A percentile compares a stretch with the other conserved stretches of the same genome.
phyloP scores from a whole-genome alignment of 2,113 vertebrate species.

The Tichodroma muraria region DNA sequence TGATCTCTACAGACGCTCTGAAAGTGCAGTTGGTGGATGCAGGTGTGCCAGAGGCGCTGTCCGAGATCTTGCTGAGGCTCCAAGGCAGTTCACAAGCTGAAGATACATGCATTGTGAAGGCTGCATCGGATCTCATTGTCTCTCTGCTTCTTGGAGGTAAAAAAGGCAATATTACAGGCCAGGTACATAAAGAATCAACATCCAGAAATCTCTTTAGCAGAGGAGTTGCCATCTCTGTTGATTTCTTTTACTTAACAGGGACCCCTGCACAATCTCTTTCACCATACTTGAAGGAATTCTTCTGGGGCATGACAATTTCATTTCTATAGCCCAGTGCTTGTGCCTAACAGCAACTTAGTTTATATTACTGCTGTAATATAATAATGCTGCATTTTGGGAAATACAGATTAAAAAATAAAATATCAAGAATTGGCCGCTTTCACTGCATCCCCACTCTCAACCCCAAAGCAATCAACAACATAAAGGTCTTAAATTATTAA shows the following conservation, averaged over 20 bases:
- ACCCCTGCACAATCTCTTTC: neutral
- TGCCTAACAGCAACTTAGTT: neutral
- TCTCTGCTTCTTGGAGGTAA: conserved; percentile 84
- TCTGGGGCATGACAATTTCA: neutral
- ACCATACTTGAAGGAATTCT: neutral
- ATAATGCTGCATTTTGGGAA: neutral
- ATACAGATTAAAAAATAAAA: neutral
- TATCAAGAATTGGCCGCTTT: neutral
- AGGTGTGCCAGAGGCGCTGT: conserved; percentile 79
- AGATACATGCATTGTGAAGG: conserved; percentile 83
- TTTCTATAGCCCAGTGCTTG: neutral
- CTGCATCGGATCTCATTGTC: conserved; percentile 85
- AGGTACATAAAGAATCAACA: neutral
- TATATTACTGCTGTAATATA: neutral
- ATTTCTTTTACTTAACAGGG: neutral
- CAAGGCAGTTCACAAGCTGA: conserved; percentile 77
- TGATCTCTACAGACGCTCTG: conserved; percentile 70
- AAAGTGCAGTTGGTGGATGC: conserved; percentile 85
- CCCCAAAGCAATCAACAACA: neutral
- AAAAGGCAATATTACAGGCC: neutral
- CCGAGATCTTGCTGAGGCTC: conserved; percentile 76
- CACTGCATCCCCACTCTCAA: neutral
- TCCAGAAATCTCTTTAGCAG: neutral
- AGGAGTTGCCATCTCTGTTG: neutral
- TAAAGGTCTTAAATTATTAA: neutral